phyloP scores from a whole-genome alignment of 2,888 invertebrate species.

The Tortricodes alternella region DNA sequence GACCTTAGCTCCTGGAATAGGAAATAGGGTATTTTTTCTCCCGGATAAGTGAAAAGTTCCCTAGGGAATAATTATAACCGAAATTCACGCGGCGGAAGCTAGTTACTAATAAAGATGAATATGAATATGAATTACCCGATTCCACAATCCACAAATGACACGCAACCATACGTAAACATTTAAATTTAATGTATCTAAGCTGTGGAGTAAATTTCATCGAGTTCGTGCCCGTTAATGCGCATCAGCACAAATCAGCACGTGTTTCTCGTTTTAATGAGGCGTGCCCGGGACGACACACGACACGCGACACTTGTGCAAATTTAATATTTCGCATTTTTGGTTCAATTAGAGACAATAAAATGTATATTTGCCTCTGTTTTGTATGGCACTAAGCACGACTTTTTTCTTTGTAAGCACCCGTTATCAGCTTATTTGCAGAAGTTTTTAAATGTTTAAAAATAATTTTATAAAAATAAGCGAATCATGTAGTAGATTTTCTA shows the following conservation, averaged over 20 bases:
- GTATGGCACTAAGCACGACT: neutral
- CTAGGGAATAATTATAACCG: too few species aligned
- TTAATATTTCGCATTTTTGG: neutral
- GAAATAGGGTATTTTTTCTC: too few species aligned
- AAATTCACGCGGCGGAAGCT: too few species aligned
- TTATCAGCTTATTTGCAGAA: too few species aligned
- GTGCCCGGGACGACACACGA: conserved; percentile 1
- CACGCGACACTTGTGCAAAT: conserved; percentile 3
- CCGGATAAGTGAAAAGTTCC: too few species aligned
- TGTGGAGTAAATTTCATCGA: neutral
- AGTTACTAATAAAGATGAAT: too few species aligned
- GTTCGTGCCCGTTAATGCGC: neutral
- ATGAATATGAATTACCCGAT: neutral
- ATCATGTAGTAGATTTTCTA: too few species aligned
- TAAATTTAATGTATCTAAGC: neutral
- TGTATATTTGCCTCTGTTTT: neutral
- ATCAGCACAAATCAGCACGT: conserved; percentile 13
- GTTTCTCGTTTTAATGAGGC: conserved; percentile 8
- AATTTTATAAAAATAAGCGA: too few species aligned
- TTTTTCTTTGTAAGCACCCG: too few species aligned
- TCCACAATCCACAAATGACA: neutral
- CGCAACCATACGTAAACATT: neutral
- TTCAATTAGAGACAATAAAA: neutral
- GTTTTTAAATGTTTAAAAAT: too few species aligned
- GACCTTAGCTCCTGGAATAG: too few species aligned